These are phyloP conservation scores for Lucilia cuprina DNA, from an alignment of 1,140 invertebrate species.

Conservation along the genomic window DNA sequence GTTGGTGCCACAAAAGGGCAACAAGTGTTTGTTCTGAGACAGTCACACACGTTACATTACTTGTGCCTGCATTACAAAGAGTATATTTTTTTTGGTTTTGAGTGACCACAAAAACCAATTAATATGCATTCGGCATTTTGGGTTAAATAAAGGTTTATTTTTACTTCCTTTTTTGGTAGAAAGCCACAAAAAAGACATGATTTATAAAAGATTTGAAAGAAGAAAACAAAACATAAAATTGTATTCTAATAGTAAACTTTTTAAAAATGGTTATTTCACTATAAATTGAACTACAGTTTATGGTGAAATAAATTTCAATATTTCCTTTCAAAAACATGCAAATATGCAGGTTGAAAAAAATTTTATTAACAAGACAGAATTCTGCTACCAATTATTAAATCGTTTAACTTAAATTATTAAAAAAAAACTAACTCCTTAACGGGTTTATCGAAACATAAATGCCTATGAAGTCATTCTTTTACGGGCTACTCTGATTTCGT, in stretches of 20 bases:
- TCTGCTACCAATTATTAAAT: too few species aligned
- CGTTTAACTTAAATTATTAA: too few species aligned
- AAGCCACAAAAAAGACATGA: background rate
- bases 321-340: background rate
- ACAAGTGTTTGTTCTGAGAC: background rate
- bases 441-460: too few species aligned
- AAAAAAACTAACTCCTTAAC: too few species aligned
- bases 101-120: background rate
- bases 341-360: background rate
- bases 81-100: background rate
- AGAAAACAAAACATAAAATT: background rate
- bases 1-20: background rate
- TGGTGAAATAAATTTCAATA: background rate
- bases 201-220: background rate
- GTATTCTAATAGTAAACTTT: background rate
- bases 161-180: background rate
- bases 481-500: too few species aligned
- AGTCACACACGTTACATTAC: too few species aligned
- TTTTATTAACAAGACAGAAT: too few species aligned
- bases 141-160: slow-evolving; percentile 1
- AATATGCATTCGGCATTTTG: background rate
- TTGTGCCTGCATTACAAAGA: background rate
- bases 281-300: background rate
- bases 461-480: too few species aligned
- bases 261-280: background rate